phyloP scores from a whole-genome alignment of 2,797 vertebrate genomes.

The Sebastolobus altivelis region DNA sequence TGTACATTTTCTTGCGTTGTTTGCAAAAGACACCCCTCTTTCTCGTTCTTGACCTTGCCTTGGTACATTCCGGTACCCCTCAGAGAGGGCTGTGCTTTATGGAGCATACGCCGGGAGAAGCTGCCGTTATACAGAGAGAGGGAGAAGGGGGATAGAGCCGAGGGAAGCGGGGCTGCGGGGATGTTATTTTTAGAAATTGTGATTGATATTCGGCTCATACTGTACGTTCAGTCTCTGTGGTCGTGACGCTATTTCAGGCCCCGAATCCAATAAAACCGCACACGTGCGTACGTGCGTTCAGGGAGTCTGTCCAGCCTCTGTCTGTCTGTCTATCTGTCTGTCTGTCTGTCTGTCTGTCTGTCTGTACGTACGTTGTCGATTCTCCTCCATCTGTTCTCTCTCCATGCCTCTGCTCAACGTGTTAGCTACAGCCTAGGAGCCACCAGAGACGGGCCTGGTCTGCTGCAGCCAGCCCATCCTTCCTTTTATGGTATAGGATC shows the following conservation, averaged over 20 bases:
- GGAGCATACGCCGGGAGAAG: constrained; percentile 80
- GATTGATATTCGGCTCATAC: constrained; percentile 78
- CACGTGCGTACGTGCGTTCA: constrained; percentile 27
- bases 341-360: constrained; percentile 44
- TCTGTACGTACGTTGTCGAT: constrained; percentile 15
- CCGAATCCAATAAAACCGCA: constrained; percentile 45
- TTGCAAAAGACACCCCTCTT: constrained; percentile 70
- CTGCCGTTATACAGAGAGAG: constrained; percentile 67
- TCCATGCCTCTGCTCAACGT: constrained; percentile 50
- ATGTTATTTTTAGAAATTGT: constrained; percentile 83
- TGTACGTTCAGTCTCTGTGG: constrained; percentile 63
- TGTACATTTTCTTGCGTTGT: constrained; percentile 57
- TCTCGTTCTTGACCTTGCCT: constrained; percentile 80
- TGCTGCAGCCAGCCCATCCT: constrained; percentile 74
- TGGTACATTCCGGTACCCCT: constrained; percentile 83
- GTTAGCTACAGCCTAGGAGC: constrained; percentile 59
- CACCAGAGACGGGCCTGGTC: constrained; percentile 67
- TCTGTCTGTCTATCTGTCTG: constrained; percentile 41
- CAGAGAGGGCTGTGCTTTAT: constrained; percentile 78
- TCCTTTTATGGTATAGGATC: constrained; percentile 81
- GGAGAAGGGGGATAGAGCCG: constrained; percentile 69
- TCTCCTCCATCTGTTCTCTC: constrained; percentile 64
- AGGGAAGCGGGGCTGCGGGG: constrained; percentile 64
- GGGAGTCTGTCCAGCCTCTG: constrained; percentile 40
- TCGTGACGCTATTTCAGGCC: constrained; percentile 50